Conservation (phyloP, 2,797 vertebrate genomes). For the Synanceia verrucosa region DNA sequence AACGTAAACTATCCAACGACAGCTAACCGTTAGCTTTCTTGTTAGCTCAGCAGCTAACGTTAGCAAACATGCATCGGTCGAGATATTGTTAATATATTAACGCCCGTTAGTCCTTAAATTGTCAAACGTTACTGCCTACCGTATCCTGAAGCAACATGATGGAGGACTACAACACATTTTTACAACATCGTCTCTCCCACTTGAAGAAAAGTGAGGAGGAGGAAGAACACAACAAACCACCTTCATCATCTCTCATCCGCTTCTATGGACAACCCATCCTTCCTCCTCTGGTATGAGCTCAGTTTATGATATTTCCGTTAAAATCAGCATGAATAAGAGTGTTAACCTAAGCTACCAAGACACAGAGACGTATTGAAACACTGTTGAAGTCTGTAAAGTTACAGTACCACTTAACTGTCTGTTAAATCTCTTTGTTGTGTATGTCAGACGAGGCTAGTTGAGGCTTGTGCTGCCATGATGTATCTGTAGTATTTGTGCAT, state of each 20-base stretch:
- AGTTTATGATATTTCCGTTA: not conserved
- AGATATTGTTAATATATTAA: not conserved
- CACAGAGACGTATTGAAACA: too few relatives aligned
- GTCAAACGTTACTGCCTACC: not conserved
- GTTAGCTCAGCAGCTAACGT: slow-evolving; percentile 21
- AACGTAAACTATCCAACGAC: not conserved
- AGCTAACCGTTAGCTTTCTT: slow-evolving; percentile 16
- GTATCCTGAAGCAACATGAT: slow-evolving; percentile 53
- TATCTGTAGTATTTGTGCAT: not conserved
- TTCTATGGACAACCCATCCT: slow-evolving; percentile 77
- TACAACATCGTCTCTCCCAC: slow-evolving; percentile 40
- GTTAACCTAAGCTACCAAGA: not conserved
- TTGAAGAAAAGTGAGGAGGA: slow-evolving; percentile 39
- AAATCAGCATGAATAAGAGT: not conserved
- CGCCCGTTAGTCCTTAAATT: not conserved
- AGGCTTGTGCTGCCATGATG: not conserved
- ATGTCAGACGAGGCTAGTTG: not conserved
- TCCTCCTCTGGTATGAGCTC: slow-evolving; percentile 78
- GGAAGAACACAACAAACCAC: slow-evolving; percentile 8
- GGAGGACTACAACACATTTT: slow-evolving; percentile 81
- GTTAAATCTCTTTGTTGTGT: not conserved
- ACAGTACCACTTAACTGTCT: too few relatives aligned
- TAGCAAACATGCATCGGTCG: not conserved
- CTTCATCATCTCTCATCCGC: slow-evolving; percentile 68
- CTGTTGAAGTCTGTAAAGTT: too few relatives aligned